Evolutionary conservation across 2,113 vertebrate species (phyloP), one percentile per base, ranked within the genome.

Genomic region (Podarcis muralis): DNA sequence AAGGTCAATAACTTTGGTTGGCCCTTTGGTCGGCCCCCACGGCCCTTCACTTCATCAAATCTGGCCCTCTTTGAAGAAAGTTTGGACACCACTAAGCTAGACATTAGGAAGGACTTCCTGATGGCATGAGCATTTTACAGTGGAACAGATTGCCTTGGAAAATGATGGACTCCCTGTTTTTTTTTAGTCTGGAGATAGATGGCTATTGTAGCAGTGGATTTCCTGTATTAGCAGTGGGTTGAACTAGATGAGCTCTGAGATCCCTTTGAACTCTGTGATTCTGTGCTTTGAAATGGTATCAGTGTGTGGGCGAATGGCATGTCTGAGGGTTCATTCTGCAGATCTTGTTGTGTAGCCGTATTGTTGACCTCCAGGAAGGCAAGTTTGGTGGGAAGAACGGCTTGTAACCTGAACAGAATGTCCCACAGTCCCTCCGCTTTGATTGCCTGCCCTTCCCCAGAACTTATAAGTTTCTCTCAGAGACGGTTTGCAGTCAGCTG

Each of bases 371-470:
- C 86, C 66, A 59, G 32, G 43, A 48, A 87, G 32, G 20, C 22
- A 16, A 27, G 32, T 20, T 20, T 81, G 66, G 66, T 59, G 87
- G 37, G n/a, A 66, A 53, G 59, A 83, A 88, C 1, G 2, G n/a
- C 30, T 77, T 76, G 80, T 53, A 32, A 76, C 16, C 2, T 27
- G 37, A 76, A 88, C 30, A 76, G 59, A 66, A 83, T 37, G 37
- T 88, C 76, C 62, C 48, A 88, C 62, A 77, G 66, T 68, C 72
- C 59, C 37, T 66, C 57, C 16, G 40, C 59, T 88, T 88, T 76
- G 71, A 83, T 88, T 72, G 37, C 62, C 59, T 35, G 13, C 37
- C 87, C 76, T 87, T 87, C 37, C 37, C 62, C 20, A 76, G 16
- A 25, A 6, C 27, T 53, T 62, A 18, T 48, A 43, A 48, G 87